A percentile compares a stretch with the other conserved stretches of the same genome.
phyloP scores from a whole-genome alignment of 1,140 invertebrate species.

The Drosophila carrolli region DNA sequence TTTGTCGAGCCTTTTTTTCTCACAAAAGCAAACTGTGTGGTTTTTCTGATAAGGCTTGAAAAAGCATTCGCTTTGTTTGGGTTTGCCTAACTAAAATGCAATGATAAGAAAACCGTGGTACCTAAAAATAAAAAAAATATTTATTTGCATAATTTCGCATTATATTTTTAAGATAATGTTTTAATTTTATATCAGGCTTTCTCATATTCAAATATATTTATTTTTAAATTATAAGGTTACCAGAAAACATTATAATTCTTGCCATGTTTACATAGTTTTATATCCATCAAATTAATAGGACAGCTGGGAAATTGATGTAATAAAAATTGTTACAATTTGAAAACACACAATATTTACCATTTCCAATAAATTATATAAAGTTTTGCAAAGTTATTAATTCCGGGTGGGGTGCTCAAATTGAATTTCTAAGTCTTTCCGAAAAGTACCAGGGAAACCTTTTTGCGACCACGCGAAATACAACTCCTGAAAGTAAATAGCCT shows the following conservation, averaged over 20 bases:
- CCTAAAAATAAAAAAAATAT: not conserved
- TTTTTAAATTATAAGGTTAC: no score
- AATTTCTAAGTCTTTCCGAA: constrained; percentile 8
- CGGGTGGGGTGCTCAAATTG: constrained; percentile 6
- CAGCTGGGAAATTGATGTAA: not conserved
- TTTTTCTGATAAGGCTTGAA: constrained; percentile 2
- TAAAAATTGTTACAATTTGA: not conserved
- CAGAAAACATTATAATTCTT: no score
- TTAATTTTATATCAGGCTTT: no score
- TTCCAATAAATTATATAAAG: constrained; percentile 22
- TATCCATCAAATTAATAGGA: no score
- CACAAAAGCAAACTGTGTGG: not conserved
- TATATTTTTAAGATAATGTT: no score
- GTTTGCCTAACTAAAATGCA: not conserved
- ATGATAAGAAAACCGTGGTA: constrained; percentile 3
- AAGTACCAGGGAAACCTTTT: constrained; percentile 23
- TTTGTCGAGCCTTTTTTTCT: constrained; percentile 1
- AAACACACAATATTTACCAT: not conserved
- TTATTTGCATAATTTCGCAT: not conserved
- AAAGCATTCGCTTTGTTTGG: not conserved
- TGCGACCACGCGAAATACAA: constrained; percentile 25
- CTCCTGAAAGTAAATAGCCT: constrained; percentile 29
- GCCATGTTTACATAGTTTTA: no score
- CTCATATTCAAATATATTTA: no score
- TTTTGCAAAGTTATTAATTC: constrained; percentile 1